These are phyloP conservation scores for Drosophila melanosoma DNA, from an alignment of 2,888 invertebrate species.

Conservation along the genomic window DNA sequence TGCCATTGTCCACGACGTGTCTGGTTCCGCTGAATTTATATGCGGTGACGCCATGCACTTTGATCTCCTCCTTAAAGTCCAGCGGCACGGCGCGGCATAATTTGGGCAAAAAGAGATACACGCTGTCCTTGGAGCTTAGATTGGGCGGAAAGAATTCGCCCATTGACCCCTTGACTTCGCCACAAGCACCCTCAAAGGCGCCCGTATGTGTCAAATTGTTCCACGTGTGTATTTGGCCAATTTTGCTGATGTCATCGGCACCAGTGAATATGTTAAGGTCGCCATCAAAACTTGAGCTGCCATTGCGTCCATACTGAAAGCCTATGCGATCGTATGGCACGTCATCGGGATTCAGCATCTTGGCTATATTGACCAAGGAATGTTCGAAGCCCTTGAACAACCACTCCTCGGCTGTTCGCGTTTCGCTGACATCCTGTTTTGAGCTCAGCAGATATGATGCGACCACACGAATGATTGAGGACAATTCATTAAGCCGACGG, in stretches of 20 bases:
- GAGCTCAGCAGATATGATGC: conserved; percentile 3
- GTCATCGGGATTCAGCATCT: conserved; percentile 86
- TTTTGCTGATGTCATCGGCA: conserved; percentile 86
- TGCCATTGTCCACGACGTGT: conserved; percentile 89
- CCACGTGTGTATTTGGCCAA: conserved; percentile 91
- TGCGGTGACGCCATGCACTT: conserved; percentile 87
- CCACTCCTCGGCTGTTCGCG: conserved; percentile 88
- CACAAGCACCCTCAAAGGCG: conserved; percentile 86
- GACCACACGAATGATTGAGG: neutral
- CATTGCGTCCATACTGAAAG: conserved; percentile 94
- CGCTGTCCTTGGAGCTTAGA: conserved; percentile 86
- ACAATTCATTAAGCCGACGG: conserved; percentile 13
- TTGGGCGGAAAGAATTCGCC: conserved; percentile 92
- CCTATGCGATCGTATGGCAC: conserved; percentile 91
- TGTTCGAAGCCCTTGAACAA: conserved; percentile 93
- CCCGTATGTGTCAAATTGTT: conserved; percentile 88
- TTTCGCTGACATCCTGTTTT: conserved; percentile 86
- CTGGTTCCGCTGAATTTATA: conserved; percentile 89
- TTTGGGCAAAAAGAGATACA: conserved; percentile 90
- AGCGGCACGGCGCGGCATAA: conserved; percentile 90
- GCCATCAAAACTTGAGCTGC: conserved; percentile 90
- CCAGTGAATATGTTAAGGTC: conserved; percentile 92
- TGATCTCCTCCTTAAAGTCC: conserved; percentile 87
- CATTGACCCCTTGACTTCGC: conserved; percentile 89
- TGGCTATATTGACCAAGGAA: conserved; percentile 88